Conservation (phyloP, 2,113 vertebrate genomes). For the Pipa parva region DNA sequence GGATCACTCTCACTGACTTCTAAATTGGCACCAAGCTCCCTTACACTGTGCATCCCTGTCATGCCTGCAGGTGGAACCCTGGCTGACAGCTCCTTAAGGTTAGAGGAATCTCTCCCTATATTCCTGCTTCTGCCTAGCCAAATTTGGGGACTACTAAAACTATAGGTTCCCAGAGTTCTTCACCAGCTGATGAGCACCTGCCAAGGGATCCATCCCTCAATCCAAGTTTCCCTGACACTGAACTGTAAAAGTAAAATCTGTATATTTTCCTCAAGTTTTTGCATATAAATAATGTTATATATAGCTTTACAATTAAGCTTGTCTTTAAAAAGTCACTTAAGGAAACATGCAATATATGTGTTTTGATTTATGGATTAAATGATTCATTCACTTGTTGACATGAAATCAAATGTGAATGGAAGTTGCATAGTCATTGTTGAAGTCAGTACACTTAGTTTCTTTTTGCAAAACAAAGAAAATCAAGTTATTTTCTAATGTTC, state of each 20-base stretch:
- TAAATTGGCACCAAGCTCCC: too few relatives aligned
- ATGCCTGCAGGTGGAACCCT: too few relatives aligned
- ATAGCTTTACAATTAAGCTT: conserved; percentile 9
- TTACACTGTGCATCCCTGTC: too few relatives aligned
- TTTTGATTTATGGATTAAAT: conserved; percentile 18
- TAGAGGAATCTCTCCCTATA: too few relatives aligned
- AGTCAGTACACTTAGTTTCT: conserved; percentile 11
- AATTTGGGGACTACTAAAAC: too few relatives aligned
- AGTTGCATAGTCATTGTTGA: conserved; percentile 15
- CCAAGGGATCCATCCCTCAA: too few relatives aligned
- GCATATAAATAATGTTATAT: conserved; percentile 11
- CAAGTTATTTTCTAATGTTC: background rate
- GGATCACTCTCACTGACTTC: too few relatives aligned
- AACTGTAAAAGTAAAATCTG: conserved; percentile 1
- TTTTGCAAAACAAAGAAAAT: conserved; percentile 1
- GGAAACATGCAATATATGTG: conserved; percentile 12
- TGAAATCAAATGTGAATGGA: conserved; percentile 13
- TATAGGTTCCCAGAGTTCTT: too few relatives aligned
- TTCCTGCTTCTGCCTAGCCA: too few relatives aligned
- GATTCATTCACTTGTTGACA: conserved; percentile 23
- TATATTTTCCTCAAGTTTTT: background rate
- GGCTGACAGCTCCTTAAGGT: too few relatives aligned
- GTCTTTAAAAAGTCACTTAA: conserved; percentile 19
- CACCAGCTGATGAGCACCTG: too few relatives aligned
- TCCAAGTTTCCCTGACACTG: too few relatives aligned